Conservation (phyloP, 2,797 vertebrate genomes). For the Bryconaethiops microstoma region DNA sequence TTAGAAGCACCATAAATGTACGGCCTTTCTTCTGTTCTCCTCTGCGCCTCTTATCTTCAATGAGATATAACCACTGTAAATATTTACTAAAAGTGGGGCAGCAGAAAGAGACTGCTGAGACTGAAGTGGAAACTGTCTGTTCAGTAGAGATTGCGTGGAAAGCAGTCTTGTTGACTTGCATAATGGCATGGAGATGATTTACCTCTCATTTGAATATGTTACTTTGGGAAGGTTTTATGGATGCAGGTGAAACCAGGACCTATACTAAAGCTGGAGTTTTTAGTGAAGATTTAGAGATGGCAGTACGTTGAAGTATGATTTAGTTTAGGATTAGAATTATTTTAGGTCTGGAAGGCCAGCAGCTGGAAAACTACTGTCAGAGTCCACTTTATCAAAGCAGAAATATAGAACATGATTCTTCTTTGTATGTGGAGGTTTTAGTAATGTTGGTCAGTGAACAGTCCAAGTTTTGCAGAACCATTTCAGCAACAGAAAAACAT, state of each 20-base stretch:
- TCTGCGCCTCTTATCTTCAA: slow-evolving; percentile 38
- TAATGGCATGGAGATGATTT: slow-evolving; percentile 33
- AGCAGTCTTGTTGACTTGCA: slow-evolving; percentile 13
- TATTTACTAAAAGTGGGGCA: slow-evolving; percentile 50
- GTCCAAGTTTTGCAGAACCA: too few species aligned
- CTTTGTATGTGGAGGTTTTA: neutral
- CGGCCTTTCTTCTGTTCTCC: slow-evolving; percentile 32
- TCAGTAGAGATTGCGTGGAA: slow-evolving; percentile 26
- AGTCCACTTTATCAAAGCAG: too few species aligned
- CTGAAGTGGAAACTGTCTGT: slow-evolving; percentile 5
- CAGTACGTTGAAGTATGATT: neutral
- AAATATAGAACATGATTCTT: too few species aligned
- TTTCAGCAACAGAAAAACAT: neutral
- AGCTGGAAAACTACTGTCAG: neutral
- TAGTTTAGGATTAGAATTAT: neutral
- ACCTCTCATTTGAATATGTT: slow-evolving; percentile 48
- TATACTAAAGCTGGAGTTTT: neutral
- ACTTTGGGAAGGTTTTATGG: slow-evolving; percentile 4
- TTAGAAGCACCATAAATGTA: slow-evolving; percentile 20
- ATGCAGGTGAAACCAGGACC: neutral
- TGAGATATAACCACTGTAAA: slow-evolving; percentile 36
- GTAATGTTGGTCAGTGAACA: neutral
- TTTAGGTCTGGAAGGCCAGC: neutral
- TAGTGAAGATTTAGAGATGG: neutral
- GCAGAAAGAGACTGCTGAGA: slow-evolving; percentile 25